Evolutionary conservation across 2,113 vertebrate genomes (phyloP).

Genomic region (Leptobrachium ailaonicum): DNA sequence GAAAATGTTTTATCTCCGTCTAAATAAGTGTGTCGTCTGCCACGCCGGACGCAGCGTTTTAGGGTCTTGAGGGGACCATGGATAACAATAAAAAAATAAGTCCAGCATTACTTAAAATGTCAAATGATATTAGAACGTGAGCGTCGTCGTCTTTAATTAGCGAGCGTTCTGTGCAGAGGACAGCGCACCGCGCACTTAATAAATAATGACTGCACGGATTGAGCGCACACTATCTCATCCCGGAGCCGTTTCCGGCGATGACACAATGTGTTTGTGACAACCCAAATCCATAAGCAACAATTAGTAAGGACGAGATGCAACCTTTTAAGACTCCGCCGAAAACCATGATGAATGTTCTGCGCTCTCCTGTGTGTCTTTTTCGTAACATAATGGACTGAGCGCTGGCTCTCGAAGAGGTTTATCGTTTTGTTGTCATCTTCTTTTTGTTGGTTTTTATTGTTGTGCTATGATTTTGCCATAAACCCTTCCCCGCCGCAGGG

Average conservation of each 20-base stretch:
- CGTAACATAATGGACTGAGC: too few relatives aligned
- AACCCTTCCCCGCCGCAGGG: too few relatives aligned
- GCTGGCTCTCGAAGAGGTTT: too few relatives aligned
- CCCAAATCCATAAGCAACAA: too few relatives aligned
- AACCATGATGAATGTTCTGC: too few relatives aligned
- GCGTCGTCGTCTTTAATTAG: slow-evolving; percentile 41
- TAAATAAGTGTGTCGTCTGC: slow-evolving; percentile 7
- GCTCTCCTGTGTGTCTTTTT: too few relatives aligned
- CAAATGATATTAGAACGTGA: slow-evolving; percentile 38
- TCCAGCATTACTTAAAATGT: slow-evolving; percentile 26
- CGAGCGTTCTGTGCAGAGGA: slow-evolving; percentile 9
- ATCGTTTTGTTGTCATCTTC: too few relatives aligned
- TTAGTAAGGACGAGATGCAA: too few relatives aligned
- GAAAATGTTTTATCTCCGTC: slow-evolving; percentile 32
- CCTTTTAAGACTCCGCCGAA: too few relatives aligned
- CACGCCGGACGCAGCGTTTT: not conserved
- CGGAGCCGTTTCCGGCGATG: not conserved
- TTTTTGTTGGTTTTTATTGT: too few relatives aligned
- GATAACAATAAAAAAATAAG: not conserved
- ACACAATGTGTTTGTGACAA: not conserved
- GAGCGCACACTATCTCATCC: not conserved
- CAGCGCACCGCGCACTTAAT: slow-evolving; percentile 1
- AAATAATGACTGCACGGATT: not conserved
- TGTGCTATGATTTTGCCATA: too few relatives aligned
- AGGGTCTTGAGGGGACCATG: slow-evolving; percentile 1